Conservation (phyloP, 1,140 invertebrate genomes). For the Drosophila punjabiensis region DNA sequence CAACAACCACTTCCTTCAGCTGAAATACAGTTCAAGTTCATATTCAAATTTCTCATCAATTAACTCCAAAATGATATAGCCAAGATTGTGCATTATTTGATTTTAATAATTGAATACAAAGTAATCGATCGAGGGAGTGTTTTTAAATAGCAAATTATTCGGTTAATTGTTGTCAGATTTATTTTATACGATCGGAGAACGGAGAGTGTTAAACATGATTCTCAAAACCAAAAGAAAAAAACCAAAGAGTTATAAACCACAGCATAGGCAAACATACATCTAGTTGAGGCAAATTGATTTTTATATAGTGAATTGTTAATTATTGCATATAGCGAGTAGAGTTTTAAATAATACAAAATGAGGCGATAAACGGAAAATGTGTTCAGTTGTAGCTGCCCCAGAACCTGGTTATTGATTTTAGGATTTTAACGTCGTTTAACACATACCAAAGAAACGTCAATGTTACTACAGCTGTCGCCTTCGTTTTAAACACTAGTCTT, state of each 20-base stretch:
- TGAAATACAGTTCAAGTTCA: constrained; percentile 42
- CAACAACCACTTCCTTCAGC: constrained; percentile 73
- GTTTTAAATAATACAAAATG: constrained; percentile 64
- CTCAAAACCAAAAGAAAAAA: constrained; percentile 43
- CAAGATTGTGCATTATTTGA: constrained; percentile 77
- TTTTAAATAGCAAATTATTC: constrained; percentile 81
- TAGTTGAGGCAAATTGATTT: constrained; percentile 78
- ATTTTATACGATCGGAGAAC: constrained; percentile 58
- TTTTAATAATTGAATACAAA: constrained; percentile 48
- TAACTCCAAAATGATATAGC: constrained; percentile 39
- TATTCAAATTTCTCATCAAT: constrained; percentile 62
- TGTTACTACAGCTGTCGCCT: constrained; percentile 65
- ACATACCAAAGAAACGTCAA: constrained; percentile 50
- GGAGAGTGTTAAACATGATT: constrained; percentile 70
- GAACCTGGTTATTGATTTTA: constrained; percentile 55
- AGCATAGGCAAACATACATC: constrained; percentile 29
- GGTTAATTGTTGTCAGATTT: constrained; percentile 78
- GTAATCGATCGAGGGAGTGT: constrained; percentile 20
- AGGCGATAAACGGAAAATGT: constrained; percentile 2
- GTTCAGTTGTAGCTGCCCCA: constrained; percentile 42
- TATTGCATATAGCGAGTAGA: constrained; percentile 78
- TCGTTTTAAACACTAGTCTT: constrained; percentile 37
- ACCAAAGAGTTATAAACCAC: constrained; percentile 72
- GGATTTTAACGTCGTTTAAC: constrained; percentile 45
- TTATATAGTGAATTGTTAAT: constrained; percentile 83